Evolutionary conservation across 2,113 vertebrate species (phyloP).

Genomic region (Sinocyclocheilus grahami): DNA sequence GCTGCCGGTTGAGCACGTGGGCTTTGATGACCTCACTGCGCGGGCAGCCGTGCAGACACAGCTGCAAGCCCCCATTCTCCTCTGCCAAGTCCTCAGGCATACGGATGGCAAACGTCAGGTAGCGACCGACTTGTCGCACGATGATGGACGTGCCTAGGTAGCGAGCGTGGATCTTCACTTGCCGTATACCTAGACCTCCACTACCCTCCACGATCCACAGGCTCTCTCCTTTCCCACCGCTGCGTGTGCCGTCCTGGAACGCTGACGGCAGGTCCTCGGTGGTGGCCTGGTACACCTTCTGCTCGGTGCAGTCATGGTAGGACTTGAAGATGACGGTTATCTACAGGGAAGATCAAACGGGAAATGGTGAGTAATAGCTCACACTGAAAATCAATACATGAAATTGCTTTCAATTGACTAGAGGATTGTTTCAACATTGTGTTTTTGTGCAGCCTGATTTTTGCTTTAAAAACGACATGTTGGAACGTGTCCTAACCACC

Average conservation of each 20-base stretch:
- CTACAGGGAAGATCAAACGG: constrained; percentile 59
- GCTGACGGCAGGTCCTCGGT: constrained; percentile 79
- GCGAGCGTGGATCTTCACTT: constrained; percentile 80
- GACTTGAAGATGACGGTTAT: constrained; percentile 84
- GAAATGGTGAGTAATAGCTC: not conserved
- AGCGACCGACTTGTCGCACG: constrained; percentile 79
- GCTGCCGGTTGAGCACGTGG: constrained; percentile 74
- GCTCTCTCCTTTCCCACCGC: constrained; percentile 73
- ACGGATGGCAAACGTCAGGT: constrained; percentile 83
- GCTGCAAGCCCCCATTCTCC: constrained; percentile 77
- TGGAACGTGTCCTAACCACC: not conserved
- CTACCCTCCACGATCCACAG: constrained; percentile 73
- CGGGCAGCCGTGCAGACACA: constrained; percentile 82
- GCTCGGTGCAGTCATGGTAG: constrained; percentile 79
- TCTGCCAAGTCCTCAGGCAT: constrained; percentile 79
- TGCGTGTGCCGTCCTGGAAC: constrained; percentile 79
- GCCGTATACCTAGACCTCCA: constrained; percentile 65
- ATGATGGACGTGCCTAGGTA: constrained; percentile 81
- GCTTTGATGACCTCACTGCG: constrained; percentile 82
- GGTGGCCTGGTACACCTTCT: constrained; percentile 84
- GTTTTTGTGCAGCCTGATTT: not conserved
- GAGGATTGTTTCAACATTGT: constrained; percentile 21
- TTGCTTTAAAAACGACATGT: not conserved
- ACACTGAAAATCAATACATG: not conserved
- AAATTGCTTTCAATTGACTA: constrained; percentile 4